Evolutionary conservation across 2,797 vertebrate species (phyloP), one percentile per base, ranked within the genome.

Genomic region (Chiroxiphia lanceolata): DNA sequence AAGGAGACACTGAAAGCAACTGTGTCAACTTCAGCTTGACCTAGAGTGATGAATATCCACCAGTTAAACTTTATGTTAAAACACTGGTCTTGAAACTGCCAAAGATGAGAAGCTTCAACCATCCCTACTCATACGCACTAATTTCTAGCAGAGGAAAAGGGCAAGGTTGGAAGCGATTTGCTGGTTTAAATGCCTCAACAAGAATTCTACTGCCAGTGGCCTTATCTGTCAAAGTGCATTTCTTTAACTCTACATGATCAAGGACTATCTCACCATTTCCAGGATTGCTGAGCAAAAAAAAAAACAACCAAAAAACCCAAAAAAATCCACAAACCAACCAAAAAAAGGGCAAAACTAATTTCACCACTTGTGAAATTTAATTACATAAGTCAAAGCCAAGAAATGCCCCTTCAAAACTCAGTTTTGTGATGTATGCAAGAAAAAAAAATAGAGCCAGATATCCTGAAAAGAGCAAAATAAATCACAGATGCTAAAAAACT

Each of bases 81-180:
- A 59, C 5, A 45, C 20, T 20, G 33, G 42, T 53, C 42, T 60
- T 44, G 29, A 77, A 83, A 68, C 29, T 29, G 17, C 22, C 48
- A 22, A 25, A 60, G 23, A 15, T 25, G 29, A 89, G 61, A 86
- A 86, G 23, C 45, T 87, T 70, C 75, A 82, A 29, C 60, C 64
- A 38, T 25, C 23, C 25, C 38, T 64, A 23, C n/a, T 44, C 38
- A 6, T 13, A 27, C 0, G 0, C 0, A 0, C 1, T 48, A 71
- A 71, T 23, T 67, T 36, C 59, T 12, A 44, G 27, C 3, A 11
- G 48, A 71, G 18, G 23, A 79, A 83, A 83, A 68, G 15, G 16
- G 10, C 13, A 64, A 38, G 25, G 6, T 13, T 68, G 33, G 27
- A 83, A 87, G 22, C 8, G 56, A 59, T 70, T 7, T 53, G 64